Evolutionary conservation across 1,140 invertebrate genomes (phyloP).

Genomic region (Pseudobourletiella spinata): DNA sequence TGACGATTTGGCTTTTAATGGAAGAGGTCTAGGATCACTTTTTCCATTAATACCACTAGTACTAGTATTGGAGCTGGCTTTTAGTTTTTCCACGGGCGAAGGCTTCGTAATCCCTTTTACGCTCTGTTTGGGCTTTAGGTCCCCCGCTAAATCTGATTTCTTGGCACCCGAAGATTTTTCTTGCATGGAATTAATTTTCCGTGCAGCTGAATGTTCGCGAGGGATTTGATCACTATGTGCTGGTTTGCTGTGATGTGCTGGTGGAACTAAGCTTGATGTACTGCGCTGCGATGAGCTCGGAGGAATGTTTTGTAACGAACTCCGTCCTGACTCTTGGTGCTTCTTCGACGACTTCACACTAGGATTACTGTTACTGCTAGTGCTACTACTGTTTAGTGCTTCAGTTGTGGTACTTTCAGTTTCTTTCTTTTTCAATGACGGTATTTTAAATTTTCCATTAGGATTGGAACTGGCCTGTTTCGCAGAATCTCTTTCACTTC

Average conservation of each 20-base stretch:
- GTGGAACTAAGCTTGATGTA: background rate
- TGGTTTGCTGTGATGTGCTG: background rate
- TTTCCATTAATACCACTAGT: conserved; percentile 15
- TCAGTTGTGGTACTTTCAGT: background rate
- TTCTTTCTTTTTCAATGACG: background rate
- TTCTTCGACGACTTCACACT: no score
- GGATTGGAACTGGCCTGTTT: no score
- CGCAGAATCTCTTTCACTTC: background rate
- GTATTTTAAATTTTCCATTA: background rate
- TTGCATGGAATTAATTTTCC: background rate
- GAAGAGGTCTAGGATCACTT: background rate
- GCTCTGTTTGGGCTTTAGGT: no score
- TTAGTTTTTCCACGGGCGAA: conserved; percentile 21
- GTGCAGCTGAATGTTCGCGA: background rate
- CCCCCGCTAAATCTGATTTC: no score
- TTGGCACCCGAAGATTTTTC: background rate
- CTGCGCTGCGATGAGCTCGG: background rate
- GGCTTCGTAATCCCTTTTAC: no score
- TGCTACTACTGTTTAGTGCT: background rate
- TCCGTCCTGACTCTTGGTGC: background rate
- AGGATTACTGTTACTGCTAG: background rate
- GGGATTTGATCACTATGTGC: background rate
- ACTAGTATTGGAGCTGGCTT: background rate
- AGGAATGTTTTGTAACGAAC: background rate
- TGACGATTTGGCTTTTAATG: no score